Conservation (phyloP, 2,888 invertebrate species). For the Aproaerema taeniolella region DNA sequence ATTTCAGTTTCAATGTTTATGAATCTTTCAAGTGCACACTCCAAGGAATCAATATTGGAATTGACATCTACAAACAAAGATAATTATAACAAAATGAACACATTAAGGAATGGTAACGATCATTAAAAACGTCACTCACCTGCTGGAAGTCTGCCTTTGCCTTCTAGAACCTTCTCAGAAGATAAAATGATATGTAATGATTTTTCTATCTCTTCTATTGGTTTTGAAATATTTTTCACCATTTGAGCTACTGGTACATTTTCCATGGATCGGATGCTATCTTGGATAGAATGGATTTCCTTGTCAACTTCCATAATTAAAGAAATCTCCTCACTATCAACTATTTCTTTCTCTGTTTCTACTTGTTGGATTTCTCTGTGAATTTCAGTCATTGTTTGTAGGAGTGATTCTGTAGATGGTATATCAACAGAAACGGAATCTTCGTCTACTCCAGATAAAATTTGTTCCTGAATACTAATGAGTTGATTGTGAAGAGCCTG, state of each 20-base stretch:
- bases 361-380: slow-evolving; percentile 53
- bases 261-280: slow-evolving; percentile 48
- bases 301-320: slow-evolving; percentile 50
- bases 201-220: slow-evolving; percentile 46
- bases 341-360: slow-evolving; percentile 28
- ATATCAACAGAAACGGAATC: slow-evolving; percentile 45
- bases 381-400: slow-evolving; percentile 50
- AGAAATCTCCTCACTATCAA: slow-evolving; percentile 40
- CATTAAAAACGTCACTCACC: slow-evolving; percentile 34
- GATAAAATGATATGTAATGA: slow-evolving; percentile 36
- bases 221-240: slow-evolving; percentile 38
- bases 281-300: slow-evolving; percentile 50
- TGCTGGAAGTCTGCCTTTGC: slow-evolving; percentile 28
- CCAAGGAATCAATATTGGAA: slow-evolving; percentile 43
- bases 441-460: slow-evolving; percentile 40
- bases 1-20: slow-evolving; percentile 32
- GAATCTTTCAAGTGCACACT: slow-evolving; percentile 37
- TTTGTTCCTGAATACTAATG: slow-evolving; percentile 46
- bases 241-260: slow-evolving; percentile 28
- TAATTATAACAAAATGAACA: neutral
- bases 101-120: neutral
- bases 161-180: slow-evolving; percentile 27
- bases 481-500: slow-evolving; percentile 50
- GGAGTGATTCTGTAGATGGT: slow-evolving; percentile 49
- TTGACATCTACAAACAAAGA: slow-evolving; percentile 46